These are phyloP conservation scores for Micropterix aruncella DNA, from an alignment of 2,888 invertebrate genomes.

Conservation along the genomic window DNA sequence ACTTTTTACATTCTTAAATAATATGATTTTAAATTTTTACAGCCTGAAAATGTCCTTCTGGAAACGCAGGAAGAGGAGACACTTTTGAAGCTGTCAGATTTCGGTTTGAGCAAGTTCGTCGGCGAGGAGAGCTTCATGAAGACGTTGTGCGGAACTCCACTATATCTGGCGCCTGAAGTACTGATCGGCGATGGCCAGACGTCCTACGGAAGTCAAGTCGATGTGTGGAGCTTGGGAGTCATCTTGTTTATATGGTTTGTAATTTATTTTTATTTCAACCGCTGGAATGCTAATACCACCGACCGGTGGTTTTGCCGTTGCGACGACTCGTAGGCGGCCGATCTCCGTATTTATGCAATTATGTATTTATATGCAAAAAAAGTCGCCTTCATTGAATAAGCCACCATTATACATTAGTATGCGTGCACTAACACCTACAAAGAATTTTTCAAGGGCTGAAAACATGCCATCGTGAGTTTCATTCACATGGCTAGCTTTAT, in stretches of 20 bases:
- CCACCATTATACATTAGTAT: too few relatives aligned
- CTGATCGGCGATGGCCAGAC: conserved; percentile 46
- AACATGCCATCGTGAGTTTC: too few relatives aligned
- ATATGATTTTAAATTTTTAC: conserved; percentile 18
- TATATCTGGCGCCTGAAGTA: conserved; percentile 85
- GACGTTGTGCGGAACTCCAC: conserved; percentile 83
- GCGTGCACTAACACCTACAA: too few relatives aligned
- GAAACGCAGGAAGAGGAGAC: conserved; percentile 43
- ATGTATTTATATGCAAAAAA: too few relatives aligned
- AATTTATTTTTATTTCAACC: background rate
- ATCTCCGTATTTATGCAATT: too few relatives aligned
- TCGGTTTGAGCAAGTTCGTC: conserved; percentile 82
- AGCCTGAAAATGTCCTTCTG: conserved; percentile 68
- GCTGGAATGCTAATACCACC: too few relatives aligned
- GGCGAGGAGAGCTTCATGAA: conserved; percentile 64
- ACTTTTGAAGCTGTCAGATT: conserved; percentile 71
- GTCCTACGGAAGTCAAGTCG: conserved; percentile 61
- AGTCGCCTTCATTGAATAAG: too few relatives aligned
- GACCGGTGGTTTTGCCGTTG: too few relatives aligned
- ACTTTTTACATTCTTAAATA: too few relatives aligned
- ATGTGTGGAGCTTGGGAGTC: conserved; percentile 88
- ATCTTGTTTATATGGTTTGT: conserved; percentile 66
- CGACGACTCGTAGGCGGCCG: too few relatives aligned
- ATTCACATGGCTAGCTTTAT: too few relatives aligned
- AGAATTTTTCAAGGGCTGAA: too few relatives aligned